Evolutionary conservation across 2,888 invertebrate genomes (phyloP).

Genomic region (Latrodectus elegans): DNA sequence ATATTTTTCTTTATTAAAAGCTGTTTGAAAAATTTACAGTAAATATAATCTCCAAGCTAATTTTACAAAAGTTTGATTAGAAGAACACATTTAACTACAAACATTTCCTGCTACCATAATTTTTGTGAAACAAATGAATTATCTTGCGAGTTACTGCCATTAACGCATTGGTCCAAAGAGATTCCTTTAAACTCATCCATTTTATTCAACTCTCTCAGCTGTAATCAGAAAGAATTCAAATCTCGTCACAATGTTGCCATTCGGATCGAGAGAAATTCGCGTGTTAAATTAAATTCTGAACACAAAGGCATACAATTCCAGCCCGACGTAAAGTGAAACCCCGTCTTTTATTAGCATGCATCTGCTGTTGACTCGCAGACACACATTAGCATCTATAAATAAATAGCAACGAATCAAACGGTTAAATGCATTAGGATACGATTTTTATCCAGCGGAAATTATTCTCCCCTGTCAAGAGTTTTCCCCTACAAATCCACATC

Average conservation of each 20-base stretch:
- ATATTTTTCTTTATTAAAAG: too few species aligned
- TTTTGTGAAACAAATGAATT: too few species aligned
- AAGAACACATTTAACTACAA: too few species aligned
- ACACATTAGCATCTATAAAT: slow-evolving; percentile 24
- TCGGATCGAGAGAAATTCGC: neutral
- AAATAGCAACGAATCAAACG: slow-evolving; percentile 15
- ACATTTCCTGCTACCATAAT: too few species aligned
- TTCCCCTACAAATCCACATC: neutral
- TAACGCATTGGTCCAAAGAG: too few species aligned
- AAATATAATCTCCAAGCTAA: too few species aligned
- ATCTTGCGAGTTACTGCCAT: too few species aligned
- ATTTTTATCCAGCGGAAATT: slow-evolving; percentile 5
- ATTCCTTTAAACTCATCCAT: too few species aligned
- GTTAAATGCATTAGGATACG: neutral
- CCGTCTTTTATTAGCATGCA: neutral
- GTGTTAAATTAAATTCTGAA: neutral
- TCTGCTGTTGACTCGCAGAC: neutral
- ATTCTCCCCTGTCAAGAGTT: neutral
- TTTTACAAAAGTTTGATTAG: too few species aligned
- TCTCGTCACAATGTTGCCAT: neutral
- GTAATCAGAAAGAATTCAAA: neutral
- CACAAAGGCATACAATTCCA: neutral
- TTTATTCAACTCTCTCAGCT: neutral
- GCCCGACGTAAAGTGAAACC: neutral
- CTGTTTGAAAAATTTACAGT: too few species aligned